Base-by-base conservation (phyloP, 35 echinoderm and acorn worm species). In the Hemicentrotus pulcherrimus region DNA sequence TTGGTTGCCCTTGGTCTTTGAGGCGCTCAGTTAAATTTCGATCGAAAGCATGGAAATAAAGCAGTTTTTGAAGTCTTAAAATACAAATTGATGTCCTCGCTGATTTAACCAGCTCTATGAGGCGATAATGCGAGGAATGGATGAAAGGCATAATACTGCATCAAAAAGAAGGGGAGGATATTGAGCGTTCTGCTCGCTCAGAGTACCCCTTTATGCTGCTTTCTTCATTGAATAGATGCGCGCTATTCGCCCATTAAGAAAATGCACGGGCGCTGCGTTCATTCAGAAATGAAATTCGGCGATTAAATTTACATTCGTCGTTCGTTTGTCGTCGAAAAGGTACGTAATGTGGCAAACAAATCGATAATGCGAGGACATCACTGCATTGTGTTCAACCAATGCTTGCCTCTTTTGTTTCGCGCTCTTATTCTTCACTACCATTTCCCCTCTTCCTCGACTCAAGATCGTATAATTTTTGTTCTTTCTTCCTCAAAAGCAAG, bases 271-370 rank as follows among this genome's bases (percentile, higher is more conserved):
- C 32, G 88, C 88, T 90, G n/a, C 86, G 86, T 86, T 90, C 88
- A 90, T 90, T 90, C 88, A 90, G 48, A 58, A 31, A 93, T 47
- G 46, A 58, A 93, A 93, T 31, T 93, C 48, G 91, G 48, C 91
- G 91, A 93, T 93, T 93, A 93, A 93, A 93, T 93, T 93, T 93
- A 93, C 91, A 93, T 93, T 93, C 91, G 91, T 28, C 91, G 91
- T 93, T 93, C 91, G 91, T 93, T 93, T 93, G 91, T 58, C 91
- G 91, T 46, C 16, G 91, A 93, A 93, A 46, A 31, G 48, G 48
- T 10, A 31, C 47, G 30, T 93, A 93, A 93, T 93, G 46, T 93
- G 91, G 18, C 45, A 93, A 93, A 93, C 46, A 58, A 93, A 93
- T 93, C 91, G 48, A 93, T 58, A 58, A 31, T 50, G 48, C 91